Conservation (phyloP, 2,113 vertebrate genomes). For the Pluvialis apricaria region DNA sequence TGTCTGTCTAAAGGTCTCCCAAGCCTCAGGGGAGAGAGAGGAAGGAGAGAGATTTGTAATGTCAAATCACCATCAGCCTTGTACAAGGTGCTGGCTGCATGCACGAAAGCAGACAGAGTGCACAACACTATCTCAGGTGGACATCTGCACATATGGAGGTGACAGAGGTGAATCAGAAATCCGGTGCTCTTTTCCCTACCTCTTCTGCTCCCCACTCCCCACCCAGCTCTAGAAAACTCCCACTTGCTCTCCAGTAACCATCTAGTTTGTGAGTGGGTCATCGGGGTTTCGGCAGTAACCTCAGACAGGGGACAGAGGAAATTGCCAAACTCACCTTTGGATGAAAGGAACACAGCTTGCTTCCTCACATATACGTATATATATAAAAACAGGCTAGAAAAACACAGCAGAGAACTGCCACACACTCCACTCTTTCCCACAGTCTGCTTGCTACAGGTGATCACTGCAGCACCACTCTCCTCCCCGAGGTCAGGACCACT, state of each 20-base stretch:
- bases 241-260: neutral
- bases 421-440: neutral
- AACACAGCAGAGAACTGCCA: neutral
- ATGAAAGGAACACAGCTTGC: neutral
- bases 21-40: neutral
- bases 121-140: neutral
- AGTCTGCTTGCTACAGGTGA: fast-evolving
- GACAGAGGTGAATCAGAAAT: neutral
- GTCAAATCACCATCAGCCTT: neutral
- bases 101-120: neutral
- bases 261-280: neutral
- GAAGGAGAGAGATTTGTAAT: neutral
- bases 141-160: neutral
- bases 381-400: neutral
- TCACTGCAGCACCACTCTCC: fast-evolving
- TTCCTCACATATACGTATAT: neutral
- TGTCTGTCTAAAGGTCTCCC: neutral
- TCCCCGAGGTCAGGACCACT: neutral
- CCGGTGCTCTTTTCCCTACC: neutral
- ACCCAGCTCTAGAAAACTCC: neutral
- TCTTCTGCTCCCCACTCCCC: neutral
- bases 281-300: neutral
- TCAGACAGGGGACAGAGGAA: neutral
- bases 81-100: neutral
- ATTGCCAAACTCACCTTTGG: neutral